Base-by-base conservation (phyloP, 2,888 invertebrate genomes). In the Apodemia duryi region DNA sequence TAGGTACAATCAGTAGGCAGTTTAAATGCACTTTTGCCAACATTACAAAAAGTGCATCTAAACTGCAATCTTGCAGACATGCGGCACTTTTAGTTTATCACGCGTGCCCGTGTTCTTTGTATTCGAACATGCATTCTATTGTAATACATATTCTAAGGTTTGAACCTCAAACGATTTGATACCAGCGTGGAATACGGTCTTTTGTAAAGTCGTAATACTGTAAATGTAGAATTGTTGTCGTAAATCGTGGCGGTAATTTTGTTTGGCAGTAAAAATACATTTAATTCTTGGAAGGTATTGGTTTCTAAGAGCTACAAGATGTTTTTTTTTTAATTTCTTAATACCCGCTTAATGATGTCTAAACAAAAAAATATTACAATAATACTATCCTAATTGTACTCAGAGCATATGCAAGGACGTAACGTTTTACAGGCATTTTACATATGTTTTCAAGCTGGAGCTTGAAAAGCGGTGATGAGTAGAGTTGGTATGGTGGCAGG, bases 191-290 rank as follows among this genome's bases (percentile, higher is more conserved):
- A 49, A 49, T 11, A 49, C 49, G 49, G 49, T 49, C 49, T n/a
- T 49, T 49, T 49, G 49, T 51, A n/a, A 51, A 51, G 49, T 51
- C 49, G 49, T 51, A 51, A 51, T 51, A 51, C 49, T 51, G 49
- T n/a, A 49, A 49, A 49, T 49, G 49, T 49, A 2, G n/a, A 49
- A 49, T 49, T 49, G 49, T 49, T 13, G 49, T 51, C 49, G 49
- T 51, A 51, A 51, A 51, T 51, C 49, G n/a, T 13, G 49, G n/a
- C 49, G n/a, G 13, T 51, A 51, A 21, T 51, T n/a, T 51, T 51
- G 49, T 51, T 51, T 51, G 49, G 49, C 49, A 51, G 49, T 51
- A 51, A 51, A 51, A 51, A 51, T 49, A 51, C 49, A 21, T 51
- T n/a, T 21, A 51, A 21, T 51, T 51, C 6, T 21, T 21, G 21